Evolutionary conservation across 2,888 invertebrate genomes (phyloP), one percentile per base, ranked within the genome.

Genomic region (Heliconius aoede): DNA sequence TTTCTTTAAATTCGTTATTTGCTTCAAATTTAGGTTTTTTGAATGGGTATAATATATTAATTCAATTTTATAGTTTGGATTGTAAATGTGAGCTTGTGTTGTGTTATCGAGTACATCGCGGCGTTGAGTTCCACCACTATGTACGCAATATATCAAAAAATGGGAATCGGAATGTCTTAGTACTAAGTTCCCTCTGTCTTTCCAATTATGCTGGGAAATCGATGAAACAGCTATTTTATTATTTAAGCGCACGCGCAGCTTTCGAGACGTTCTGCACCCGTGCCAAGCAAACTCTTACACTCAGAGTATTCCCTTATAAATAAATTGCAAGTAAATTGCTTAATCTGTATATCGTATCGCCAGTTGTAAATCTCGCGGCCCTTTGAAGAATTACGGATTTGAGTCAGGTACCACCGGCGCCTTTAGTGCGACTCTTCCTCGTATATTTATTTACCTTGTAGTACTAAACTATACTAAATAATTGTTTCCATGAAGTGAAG

Each of bases 401-500:
- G 30, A 78, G 78, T 79, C 78, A 79, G 68, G 79, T 78, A 74
- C 40, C 68, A 76, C 74, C 79, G 79, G 78, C 72, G 68, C 78
- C 77, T 79, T 79, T 72, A 73, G 26, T 26, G 36, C 60, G 40
- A 36, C 28, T 46, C 67, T 26, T 74, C 71, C 65, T 46, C 65
- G 46, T 69, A 72, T 72, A 40, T 77, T 76, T 72, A 40, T 77
- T 76, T 68, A 76, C 76, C 76, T 78, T 67, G 58, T 76, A 72
- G 58, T 61, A 76, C 68, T 64, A 64, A 64, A 77, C 77, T 73
- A 71, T 69, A 55, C 36, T 67, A 80, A 78, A 77, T 80, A 83
- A 73, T 71, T 77, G 68, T 79, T 81, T 83, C 82, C 80, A 69
- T 77, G 82, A 83, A 83, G 58, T 60, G 73, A 65, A 73, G 69